Evolutionary conservation across 1,140 invertebrate genomes (phyloP), one percentile per base, ranked within the genome.

Genomic region (Chlorops oryzae): DNA sequence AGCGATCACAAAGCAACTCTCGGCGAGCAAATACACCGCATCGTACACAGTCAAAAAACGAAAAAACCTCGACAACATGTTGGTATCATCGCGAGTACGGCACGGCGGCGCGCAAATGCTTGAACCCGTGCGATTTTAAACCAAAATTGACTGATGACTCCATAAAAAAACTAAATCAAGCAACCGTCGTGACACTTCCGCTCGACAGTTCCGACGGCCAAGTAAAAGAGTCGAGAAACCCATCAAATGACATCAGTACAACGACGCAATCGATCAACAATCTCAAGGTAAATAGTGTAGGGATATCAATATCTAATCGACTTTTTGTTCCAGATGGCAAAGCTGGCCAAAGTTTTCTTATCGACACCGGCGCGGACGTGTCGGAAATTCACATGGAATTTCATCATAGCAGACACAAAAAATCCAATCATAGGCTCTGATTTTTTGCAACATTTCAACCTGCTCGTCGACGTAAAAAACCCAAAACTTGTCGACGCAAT

Each of bases 341-440:
- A 32, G n/a, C 27, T 9, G 27, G 27, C 7, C 7, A 32, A 32
- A 32, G n/a, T 32, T n/a, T n/a, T n/a, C n/a, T n/a, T n/a, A n/a
- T n/a, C n/a, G n/a, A n/a, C n/a, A n/a, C n/a, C n/a, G n/a, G 27
- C n/a, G 54, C 61, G 1, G 47, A 52, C 39, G 3, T 62, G 23
- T 56, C 57, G 45, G 43, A 56, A 49, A 5, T 68, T 73, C 28
- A 22, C n/a, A 10, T 76, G 74, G 73, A 49, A 40, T 2, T 76
- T 77, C 47, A 60, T 64, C 3, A 48, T 77, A 0, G 74, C 73
- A 2, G 66, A 75, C 40, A 62, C 76, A 4, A 39, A 54, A 0
- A 55, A 51, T 20, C 65, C 70, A 3, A 74, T 73, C 13, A 62
- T 76, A 4, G 72, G 74, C 6, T 65, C 70, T 0, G 73, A 77